Base-by-base conservation (phyloP, 1,140 invertebrate genomes). In the Pogonomyrmex californicus region DNA sequence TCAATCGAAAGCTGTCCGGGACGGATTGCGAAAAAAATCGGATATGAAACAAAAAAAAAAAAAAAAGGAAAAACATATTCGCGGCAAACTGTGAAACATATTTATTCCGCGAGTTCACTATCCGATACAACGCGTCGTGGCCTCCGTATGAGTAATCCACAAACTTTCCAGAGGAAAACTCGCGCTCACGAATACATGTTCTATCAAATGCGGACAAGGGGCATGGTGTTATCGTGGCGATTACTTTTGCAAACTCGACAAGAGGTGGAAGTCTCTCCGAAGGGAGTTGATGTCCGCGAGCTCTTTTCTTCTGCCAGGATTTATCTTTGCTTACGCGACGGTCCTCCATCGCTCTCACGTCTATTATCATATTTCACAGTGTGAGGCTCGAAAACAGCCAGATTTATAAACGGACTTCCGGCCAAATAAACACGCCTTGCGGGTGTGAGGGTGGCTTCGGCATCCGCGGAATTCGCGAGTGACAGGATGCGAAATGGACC, bases 321-420 rank as follows among this genome's bases (percentile, higher is more conserved):
- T 92, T 92, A 93, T 87, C 88, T 92, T 81, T 86, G 60, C 62
- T 83, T 73, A 49, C 73, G 62, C 83, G 85, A 71, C 87, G 86
- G 73, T 68, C 65, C 73, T 89, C 87, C 87, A 91, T 91, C 91
- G 87, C 79, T 91, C 91, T 89, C 92, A 86, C 88, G 92, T 92
- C 91, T 93, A 93, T 93, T 92, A 93, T 93, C 91, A 93, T 93
- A 93, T 93, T 93, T 93, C 92, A 93, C 90, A 81, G 73, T 54
- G 41, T 33, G 91, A 90, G 86, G 89, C 91, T 93, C 88, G 92
- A 93, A 93, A 93, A 93, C 92, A 92, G 92, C 91, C 91, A 93
- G 92, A 93, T 93, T 93, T 93, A 93, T 93, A 92, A 93, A 93
- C 91, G 91, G 91, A 92, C 91, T 93, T 92, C 91, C 91, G 92